phyloP scores from a whole-genome alignment of 2,113 vertebrate genomes.

The Siniperca knerii region DNA sequence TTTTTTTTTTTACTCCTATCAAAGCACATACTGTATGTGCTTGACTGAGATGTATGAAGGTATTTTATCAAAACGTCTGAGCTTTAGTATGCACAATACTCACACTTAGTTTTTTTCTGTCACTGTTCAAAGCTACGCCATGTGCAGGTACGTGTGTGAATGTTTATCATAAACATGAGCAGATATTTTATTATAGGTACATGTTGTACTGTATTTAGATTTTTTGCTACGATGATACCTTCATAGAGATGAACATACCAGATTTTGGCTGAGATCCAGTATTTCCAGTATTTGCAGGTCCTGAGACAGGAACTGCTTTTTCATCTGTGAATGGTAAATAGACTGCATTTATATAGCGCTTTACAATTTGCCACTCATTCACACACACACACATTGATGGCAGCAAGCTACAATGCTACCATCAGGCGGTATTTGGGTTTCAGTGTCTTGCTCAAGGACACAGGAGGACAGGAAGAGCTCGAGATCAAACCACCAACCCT shows the following conservation, averaged over 20 bases:
- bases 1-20: too few relatives aligned
- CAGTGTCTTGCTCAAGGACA: neutral
- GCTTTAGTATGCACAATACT: neutral
- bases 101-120: neutral
- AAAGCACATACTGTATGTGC: neutral
- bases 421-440: too few relatives aligned
- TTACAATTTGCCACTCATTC: neutral
- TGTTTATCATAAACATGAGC: neutral
- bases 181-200: neutral
- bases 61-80: neutral
- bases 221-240: neutral
- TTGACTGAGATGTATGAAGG: neutral
- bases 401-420: too few relatives aligned
- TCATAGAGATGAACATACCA: slow-evolving; percentile 8
- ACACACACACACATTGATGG: too few relatives aligned
- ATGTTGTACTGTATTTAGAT: neutral
- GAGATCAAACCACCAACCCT: neutral
- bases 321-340: neutral
- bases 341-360: neutral
- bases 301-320: neutral
- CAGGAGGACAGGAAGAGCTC: neutral
- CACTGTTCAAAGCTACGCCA: neutral
- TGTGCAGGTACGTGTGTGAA: neutral
- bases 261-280: neutral
- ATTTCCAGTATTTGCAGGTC: neutral